Percentiles rank a stretch among this genome's conserved stretches.
Conservation (phyloP, 2,888 invertebrate genomes). For the Dynastes maya region DNA sequence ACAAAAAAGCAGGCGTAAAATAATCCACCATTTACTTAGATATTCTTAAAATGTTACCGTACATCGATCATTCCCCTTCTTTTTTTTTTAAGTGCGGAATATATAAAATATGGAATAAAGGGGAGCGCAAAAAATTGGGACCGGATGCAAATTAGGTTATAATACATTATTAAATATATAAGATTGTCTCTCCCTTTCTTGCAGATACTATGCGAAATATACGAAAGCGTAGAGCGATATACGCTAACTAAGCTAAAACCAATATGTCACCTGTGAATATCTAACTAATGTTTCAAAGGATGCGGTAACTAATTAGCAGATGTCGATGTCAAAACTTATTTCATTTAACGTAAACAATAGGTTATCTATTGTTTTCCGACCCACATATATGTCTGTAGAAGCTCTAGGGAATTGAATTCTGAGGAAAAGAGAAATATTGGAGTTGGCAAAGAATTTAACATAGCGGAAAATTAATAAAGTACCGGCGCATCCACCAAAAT, state of each 20-base stretch:
- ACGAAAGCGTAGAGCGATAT: too few relatives aligned
- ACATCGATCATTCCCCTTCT: slow-evolving; percentile 41
- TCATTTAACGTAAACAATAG: slow-evolving; percentile 27
- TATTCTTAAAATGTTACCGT: slow-evolving; percentile 39
- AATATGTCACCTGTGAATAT: neutral
- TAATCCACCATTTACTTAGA: neutral
- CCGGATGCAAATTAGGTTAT: slow-evolving; percentile 43
- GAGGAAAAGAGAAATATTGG: slow-evolving; percentile 2
- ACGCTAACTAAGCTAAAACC: too few relatives aligned
- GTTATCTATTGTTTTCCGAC: slow-evolving; percentile 13
- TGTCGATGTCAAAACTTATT: slow-evolving; percentile 8
- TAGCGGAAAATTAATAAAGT: too few relatives aligned
- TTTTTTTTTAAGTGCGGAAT: slow-evolving; percentile 42
- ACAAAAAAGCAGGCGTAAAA: too few relatives aligned
- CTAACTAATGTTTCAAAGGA: neutral
- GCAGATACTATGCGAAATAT: neutral
- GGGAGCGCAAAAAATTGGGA: slow-evolving; percentile 34
- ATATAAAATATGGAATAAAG: slow-evolving; percentile 12
- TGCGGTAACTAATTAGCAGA: slow-evolving; percentile 5
- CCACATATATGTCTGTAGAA: slow-evolving; percentile 7
- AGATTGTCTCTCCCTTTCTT: slow-evolving; percentile 21
- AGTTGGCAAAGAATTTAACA: neutral
- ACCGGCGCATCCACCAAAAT: too few relatives aligned
- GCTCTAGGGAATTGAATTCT: slow-evolving; percentile 3
- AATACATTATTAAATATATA: slow-evolving; percentile 46